These are phyloP conservation scores for Aleiodes testaceus DNA, from an alignment of 2,888 invertebrate genomes.

Conservation along the genomic window DNA sequence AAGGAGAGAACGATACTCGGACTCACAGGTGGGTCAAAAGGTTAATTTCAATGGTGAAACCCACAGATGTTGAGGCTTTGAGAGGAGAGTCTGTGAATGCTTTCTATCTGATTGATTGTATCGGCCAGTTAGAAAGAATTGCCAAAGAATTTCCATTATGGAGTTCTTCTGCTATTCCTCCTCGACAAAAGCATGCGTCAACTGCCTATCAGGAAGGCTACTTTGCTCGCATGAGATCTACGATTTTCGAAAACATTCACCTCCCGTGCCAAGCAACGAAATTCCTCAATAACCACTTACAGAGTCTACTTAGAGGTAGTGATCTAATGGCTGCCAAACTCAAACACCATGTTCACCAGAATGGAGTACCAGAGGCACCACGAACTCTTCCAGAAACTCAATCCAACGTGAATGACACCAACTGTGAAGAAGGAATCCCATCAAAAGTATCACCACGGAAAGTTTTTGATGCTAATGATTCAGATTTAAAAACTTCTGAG, in stretches of 20 bases:
- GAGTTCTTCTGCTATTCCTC: conserved; percentile 38
- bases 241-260: conserved; percentile 16
- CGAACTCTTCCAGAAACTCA: background rate
- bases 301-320: conserved; percentile 30
- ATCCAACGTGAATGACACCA: background rate
- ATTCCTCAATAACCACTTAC: conserved; percentile 28
- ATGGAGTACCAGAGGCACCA: background rate
- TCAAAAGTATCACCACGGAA: background rate
- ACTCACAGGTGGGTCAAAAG: conserved; percentile 18
- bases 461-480: conserved; percentile 23
- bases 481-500: conserved; percentile 33
- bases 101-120: conserved; percentile 34
- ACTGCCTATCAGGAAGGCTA: conserved; percentile 41
- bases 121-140: conserved; percentile 32
- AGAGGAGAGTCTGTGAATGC: conserved; percentile 22
- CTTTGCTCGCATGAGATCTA: conserved; percentile 23
- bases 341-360: background rate
- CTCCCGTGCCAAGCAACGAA: conserved; percentile 25
- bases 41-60: conserved; percentile 6
- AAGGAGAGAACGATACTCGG: conserved; percentile 11
- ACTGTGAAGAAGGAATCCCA: background rate
- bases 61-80: background rate
- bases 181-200: conserved; percentile 26
- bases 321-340: conserved; percentile 25
- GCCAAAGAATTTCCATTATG: conserved; percentile 41